Base-by-base conservation (phyloP, 1,140 invertebrate genomes). In the Cotesia vestalis region DNA sequence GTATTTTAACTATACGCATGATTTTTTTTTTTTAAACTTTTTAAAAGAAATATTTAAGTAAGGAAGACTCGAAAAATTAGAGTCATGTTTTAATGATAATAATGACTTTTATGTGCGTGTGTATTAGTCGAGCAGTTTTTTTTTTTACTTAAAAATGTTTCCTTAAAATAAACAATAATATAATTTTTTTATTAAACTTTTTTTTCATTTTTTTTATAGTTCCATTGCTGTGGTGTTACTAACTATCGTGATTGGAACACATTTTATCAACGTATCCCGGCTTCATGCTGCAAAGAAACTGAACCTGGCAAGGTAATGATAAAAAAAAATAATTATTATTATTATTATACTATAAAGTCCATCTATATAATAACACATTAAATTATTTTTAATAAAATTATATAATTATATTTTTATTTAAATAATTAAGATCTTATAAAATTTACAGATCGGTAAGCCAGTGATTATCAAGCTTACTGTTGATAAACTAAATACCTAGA, bases 201-300 rank as follows among this genome's bases (percentile, higher is more conserved):
- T 27, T 68, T 14, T 36, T 34, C 68, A 27, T 59, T n/a, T 46
- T 75, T 75, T 68, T 85, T 90, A 8, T 86, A 94, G 84, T 87
- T 96, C 52, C 89, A 94, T 78, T 97, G 95, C 84, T 96, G 95
- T 78, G 95, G 95, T 14, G 92, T 96, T 1, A 89, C 89, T 63
- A 89, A 86, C 62, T 92, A 90, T 80, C 86, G 89, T 62, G 93
- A 96, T 80, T 96, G 94, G 94, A 88, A 90, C 75, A 75, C 68
- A 1, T 73, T 78, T 40, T 90, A 90, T 57, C 77, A 81, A 4
- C 88, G 89, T 51, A 89, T 95, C 27, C 94, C 95, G 1, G 86
- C 91, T 61, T 94, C 94, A 57, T 96, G 95, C 79, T 96, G 94
- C 78, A 90, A 90, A 76, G 91, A 92, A 79, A 87, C 90, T 12